These are phyloP conservation scores for Chorisops tibialis DNA, from an alignment of 2,888 invertebrate genomes.

Conservation along the genomic window DNA sequence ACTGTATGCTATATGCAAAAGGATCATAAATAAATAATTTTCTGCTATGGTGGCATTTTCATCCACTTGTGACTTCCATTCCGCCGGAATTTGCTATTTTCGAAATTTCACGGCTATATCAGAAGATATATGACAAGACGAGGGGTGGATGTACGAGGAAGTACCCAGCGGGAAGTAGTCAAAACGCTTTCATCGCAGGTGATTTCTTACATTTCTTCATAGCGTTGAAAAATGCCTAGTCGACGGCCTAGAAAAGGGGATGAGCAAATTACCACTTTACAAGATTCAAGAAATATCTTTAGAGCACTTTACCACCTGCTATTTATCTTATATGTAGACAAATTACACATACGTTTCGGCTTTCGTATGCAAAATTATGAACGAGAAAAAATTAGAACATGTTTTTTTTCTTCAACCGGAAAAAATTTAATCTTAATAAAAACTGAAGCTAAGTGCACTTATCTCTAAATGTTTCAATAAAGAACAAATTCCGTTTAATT, in stretches of 20 bases:
- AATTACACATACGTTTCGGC: neutral
- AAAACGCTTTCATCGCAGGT: no score
- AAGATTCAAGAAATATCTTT: neutral
- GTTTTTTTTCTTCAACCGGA: no score
- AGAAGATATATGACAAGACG: neutral
- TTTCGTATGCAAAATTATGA: neutral
- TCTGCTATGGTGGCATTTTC: neutral
- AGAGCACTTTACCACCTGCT: constrained; percentile 6
- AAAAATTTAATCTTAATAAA: no score
- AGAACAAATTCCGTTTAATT: no score
- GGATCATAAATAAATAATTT: constrained; percentile 16
- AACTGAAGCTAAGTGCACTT: no score
- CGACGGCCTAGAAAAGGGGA: neutral
- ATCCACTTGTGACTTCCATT: neutral
- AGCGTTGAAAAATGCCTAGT: no score
- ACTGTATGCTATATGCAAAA: constrained; percentile 2
- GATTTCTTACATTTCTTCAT: no score
- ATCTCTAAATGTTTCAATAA: no score
- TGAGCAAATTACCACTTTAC: constrained; percentile 7
- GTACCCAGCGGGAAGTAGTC: no score
- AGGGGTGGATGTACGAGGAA: no score
- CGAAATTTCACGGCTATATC: neutral
- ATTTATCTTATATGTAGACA: neutral
- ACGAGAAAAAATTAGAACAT: no score
- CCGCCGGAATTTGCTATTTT: neutral